phyloP scores from a whole-genome alignment of 2,888 invertebrate species.

The Acleris laterana region DNA sequence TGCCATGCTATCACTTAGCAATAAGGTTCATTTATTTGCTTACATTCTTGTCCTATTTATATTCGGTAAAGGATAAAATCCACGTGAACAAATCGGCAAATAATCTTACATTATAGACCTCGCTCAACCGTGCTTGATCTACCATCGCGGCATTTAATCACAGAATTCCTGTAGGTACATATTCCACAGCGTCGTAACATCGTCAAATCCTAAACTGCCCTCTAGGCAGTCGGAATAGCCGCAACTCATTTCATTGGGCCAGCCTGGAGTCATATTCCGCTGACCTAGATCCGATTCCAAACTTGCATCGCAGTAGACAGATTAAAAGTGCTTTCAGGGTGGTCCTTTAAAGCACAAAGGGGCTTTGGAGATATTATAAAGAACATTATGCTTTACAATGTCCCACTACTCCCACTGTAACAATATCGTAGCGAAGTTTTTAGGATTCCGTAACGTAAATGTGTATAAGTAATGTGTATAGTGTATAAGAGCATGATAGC shows the following conservation, averaged over 20 bases:
- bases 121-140: too few relatives aligned
- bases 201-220: slow-evolving; percentile 14
- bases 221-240: slow-evolving; percentile 19
- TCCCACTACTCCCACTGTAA: neutral
- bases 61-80: too few relatives aligned
- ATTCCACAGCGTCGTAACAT: neutral
- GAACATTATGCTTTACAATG: slow-evolving; percentile 8
- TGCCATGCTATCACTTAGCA: too few relatives aligned
- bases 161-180: neutral
- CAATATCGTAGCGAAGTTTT: neutral
- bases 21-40: too few relatives aligned
- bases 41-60: too few relatives aligned
- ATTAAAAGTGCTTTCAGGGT: slow-evolving; percentile 32
- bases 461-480: too few relatives aligned
- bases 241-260: slow-evolving; percentile 35
- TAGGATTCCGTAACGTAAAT: neutral
- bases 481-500: too few relatives aligned
- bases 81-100: too few relatives aligned
- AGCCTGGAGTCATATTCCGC: slow-evolving; percentile 35
- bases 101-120: too few relatives aligned
- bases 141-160: neutral
- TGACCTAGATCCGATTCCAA: slow-evolving; percentile 26
- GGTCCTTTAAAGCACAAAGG: slow-evolving; percentile 24
- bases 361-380: slow-evolving; percentile 2
- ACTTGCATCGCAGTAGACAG: slow-evolving; percentile 34